phyloP scores from a whole-genome alignment of 2,797 vertebrate species.

The Falco biarmicus region DNA sequence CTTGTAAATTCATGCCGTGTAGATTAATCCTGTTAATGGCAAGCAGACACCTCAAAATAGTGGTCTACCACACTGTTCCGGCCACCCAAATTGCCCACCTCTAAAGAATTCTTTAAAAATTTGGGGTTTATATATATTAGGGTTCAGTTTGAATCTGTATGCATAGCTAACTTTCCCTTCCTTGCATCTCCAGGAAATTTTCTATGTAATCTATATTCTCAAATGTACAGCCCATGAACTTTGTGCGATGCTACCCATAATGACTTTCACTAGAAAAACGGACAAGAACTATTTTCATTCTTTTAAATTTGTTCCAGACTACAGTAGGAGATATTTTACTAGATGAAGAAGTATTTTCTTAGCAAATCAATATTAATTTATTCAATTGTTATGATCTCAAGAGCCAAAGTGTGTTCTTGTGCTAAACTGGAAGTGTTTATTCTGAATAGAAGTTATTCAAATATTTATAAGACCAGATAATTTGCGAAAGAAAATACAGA shows the following conservation, averaged over 20 bases:
- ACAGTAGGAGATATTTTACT: conserved; percentile 68
- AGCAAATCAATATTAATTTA: conserved; percentile 82
- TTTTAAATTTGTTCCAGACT: conserved; percentile 68
- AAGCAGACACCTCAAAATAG: background rate
- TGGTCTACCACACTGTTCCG: background rate
- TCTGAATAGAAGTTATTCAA: conserved; percentile 78
- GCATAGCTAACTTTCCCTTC: background rate
- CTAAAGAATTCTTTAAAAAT: background rate
- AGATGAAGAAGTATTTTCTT: conserved; percentile 77
- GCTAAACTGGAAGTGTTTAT: conserved; percentile 76
- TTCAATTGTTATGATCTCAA: conserved; percentile 74
- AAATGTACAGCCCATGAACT: conserved; percentile 55
- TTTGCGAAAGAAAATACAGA: conserved; percentile 78
- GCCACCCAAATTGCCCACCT: background rate
- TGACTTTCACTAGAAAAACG: conserved; percentile 74
- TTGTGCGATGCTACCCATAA: conserved; percentile 69
- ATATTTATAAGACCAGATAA: conserved; percentile 81
- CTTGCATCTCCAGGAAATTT: conserved; percentile 14
- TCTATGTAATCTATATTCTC: conserved; percentile 2
- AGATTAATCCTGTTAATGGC: conserved; percentile 4
- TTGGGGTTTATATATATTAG: background rate
- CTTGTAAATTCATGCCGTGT: background rate
- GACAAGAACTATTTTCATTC: conserved; percentile 61
- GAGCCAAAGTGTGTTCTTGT: conserved; percentile 71
- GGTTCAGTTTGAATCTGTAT: background rate